phyloP scores from a whole-genome alignment of 2,888 invertebrate species.

The Dendrolimus houi region DNA sequence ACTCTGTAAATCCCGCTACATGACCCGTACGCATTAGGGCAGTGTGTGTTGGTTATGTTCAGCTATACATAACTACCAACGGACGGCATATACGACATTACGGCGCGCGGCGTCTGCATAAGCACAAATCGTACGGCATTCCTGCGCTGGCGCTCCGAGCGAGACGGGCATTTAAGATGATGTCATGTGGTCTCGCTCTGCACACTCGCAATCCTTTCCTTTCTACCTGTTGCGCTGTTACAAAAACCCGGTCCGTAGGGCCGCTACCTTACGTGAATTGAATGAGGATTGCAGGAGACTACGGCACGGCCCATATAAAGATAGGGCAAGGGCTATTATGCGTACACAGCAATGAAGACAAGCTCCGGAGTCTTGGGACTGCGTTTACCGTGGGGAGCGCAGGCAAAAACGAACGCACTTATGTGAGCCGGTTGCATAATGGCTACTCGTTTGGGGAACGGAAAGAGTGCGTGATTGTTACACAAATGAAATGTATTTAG shows the following conservation, averaged over 20 bases:
- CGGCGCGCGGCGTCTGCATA: conserved; percentile 39
- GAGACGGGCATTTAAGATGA: conserved; percentile 40
- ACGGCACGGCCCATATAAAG: conserved; percentile 74
- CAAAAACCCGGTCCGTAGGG: conserved; percentile 75
- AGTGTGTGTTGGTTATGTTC: conserved; percentile 68
- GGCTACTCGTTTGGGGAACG: conserved; percentile 50
- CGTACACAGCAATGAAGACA: conserved; percentile 37
- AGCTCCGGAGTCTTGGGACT: conserved; percentile 50
- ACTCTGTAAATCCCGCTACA: conserved; percentile 72
- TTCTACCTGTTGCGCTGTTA: conserved; percentile 76
- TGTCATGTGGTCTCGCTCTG: conserved; percentile 47
- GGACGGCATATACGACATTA: conserved; percentile 22
- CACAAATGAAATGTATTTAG: conserved; percentile 21
- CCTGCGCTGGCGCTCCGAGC: conserved; percentile 55
- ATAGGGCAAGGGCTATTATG: conserved; percentile 70
- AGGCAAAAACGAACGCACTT: conserved; percentile 48
- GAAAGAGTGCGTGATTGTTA: conserved; percentile 48
- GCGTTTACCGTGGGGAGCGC: conserved; percentile 59
- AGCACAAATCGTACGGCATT: conserved; percentile 75
- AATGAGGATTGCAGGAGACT: conserved; percentile 71
- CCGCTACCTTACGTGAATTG: conserved; percentile 76
- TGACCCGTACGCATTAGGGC: conserved; percentile 76
- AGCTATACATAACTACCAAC: conserved; percentile 51
- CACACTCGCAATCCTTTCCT: conserved; percentile 72
- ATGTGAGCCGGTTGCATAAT: conserved; percentile 67